A percentile compares a stretch with the other conserved stretches of the same genome.
These are phyloP conservation scores for Cetonia aurata DNA, from an alignment of 2,888 invertebrate genomes.

Conservation along the genomic window DNA sequence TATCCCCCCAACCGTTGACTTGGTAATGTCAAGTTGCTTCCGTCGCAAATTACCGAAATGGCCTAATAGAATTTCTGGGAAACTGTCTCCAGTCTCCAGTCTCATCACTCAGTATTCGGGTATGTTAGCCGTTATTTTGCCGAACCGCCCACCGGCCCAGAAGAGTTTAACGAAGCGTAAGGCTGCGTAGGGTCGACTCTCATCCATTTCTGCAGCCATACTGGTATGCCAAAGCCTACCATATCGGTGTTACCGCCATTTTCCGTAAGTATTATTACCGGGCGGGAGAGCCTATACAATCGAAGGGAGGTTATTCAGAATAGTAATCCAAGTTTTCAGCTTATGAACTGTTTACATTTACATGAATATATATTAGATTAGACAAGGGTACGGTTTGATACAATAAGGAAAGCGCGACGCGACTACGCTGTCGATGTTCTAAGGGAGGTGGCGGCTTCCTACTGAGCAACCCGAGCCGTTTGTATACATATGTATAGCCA, in stretches of 20 bases:
- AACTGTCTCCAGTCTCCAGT: slow-evolving; percentile 18
- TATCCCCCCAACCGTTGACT: neutral
- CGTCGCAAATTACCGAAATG: slow-evolving; percentile 30
- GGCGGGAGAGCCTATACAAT: too few species aligned
- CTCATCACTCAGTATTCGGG: slow-evolving; percentile 26
- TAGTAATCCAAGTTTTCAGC: too few species aligned
- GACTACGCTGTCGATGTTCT: too few species aligned
- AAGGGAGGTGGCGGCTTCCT: too few species aligned
- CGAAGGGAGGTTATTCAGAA: too few species aligned
- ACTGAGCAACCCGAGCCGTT: slow-evolving; percentile 2
- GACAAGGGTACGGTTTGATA: too few species aligned
- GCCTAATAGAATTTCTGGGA: slow-evolving; percentile 31
- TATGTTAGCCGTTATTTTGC: neutral
- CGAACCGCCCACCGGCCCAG: neutral
- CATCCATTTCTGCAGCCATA: slow-evolving; percentile 5
- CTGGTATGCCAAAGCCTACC: too few species aligned
- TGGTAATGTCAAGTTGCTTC: slow-evolving; percentile 21
- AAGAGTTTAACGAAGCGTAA: slow-evolving; percentile 34
- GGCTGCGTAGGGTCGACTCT: slow-evolving; percentile 8
- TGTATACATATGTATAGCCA: slow-evolving; percentile 17
- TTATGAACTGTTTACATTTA: too few species aligned
- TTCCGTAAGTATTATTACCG: too few species aligned
- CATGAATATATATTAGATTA: too few species aligned
- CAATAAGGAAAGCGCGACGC: too few species aligned
- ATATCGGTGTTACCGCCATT: too few species aligned